phyloP scores from a whole-genome alignment of 2,113 vertebrate genomes.

The Chiloscyllium plagiosum region DNA sequence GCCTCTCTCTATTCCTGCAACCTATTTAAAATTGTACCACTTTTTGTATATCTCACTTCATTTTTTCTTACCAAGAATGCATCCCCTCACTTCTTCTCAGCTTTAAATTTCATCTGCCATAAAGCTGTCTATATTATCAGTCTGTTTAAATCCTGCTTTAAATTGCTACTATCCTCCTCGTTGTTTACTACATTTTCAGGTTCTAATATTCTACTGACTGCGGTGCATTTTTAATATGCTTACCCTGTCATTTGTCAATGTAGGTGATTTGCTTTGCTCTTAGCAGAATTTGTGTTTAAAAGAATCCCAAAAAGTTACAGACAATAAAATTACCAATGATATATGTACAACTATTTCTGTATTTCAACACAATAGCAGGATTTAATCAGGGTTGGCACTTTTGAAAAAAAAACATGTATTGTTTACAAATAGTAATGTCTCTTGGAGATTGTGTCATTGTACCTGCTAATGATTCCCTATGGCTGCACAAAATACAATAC shows the following conservation, averaged over 20 bases:
- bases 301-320: background rate
- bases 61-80: background rate
- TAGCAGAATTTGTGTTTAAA: background rate
- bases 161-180: background rate
- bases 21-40: background rate
- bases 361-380: background rate
- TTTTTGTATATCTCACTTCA: background rate
- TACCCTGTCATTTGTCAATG: background rate
- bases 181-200: background rate
- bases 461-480: background rate
- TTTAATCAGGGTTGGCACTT: background rate
- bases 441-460: background rate
- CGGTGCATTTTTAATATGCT: background rate
- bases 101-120: background rate
- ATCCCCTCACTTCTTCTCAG: background rate
- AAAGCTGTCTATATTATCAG: background rate
- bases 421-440: slow-evolving; percentile 10
- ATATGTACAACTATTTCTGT: background rate
- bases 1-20: background rate
- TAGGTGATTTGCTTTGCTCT: background rate
- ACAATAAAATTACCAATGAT: background rate
- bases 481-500: background rate
- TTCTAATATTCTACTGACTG: background rate
- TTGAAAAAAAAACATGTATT: background rate
- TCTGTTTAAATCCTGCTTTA: background rate